phyloP scores from a whole-genome alignment of 2,113 vertebrate species.

The Aldabrachelys gigantea region DNA sequence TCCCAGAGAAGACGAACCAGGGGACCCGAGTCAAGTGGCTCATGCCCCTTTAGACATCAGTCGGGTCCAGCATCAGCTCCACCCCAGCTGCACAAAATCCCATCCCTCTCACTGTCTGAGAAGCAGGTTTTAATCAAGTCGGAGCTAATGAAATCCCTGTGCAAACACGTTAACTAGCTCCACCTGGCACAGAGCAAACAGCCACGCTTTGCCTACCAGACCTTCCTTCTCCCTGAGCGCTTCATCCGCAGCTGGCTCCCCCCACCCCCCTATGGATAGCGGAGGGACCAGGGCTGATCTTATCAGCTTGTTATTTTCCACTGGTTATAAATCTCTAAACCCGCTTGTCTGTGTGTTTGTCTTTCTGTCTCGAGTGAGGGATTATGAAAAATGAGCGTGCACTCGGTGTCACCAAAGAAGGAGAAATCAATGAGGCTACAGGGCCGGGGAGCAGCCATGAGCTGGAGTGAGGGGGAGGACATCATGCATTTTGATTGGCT shows the following conservation, averaged over 20 bases:
- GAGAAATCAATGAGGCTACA: slow-evolving; percentile 10
- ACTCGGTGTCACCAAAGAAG: slow-evolving; percentile 17
- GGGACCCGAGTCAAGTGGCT: rapidly evolving
- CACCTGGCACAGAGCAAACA: background rate
- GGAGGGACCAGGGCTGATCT: background rate
- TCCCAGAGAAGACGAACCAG: background rate
- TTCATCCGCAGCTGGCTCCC: background rate
- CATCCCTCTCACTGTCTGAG: background rate
- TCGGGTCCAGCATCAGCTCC: no score
- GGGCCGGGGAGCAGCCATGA: background rate
- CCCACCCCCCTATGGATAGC: background rate
- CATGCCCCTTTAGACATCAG: background rate
- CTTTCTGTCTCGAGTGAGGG: background rate
- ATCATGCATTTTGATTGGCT: background rate
- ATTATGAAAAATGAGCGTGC: background rate
- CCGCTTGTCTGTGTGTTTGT: background rate
- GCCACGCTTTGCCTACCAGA: background rate
- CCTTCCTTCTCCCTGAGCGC: background rate
- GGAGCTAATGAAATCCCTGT: background rate
- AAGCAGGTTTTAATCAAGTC: background rate
- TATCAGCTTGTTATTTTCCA: slow-evolving; percentile 44
- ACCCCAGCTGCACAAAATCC: no score
- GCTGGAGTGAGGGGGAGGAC: background rate
- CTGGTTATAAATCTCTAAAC: slow-evolving; percentile 29
- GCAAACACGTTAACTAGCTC: background rate